Percentiles rank a stretch among this genome's conserved stretches.
phyloP scores from a whole-genome alignment of 2,888 invertebrate genomes.

The Sinotaia quadrata region DNA sequence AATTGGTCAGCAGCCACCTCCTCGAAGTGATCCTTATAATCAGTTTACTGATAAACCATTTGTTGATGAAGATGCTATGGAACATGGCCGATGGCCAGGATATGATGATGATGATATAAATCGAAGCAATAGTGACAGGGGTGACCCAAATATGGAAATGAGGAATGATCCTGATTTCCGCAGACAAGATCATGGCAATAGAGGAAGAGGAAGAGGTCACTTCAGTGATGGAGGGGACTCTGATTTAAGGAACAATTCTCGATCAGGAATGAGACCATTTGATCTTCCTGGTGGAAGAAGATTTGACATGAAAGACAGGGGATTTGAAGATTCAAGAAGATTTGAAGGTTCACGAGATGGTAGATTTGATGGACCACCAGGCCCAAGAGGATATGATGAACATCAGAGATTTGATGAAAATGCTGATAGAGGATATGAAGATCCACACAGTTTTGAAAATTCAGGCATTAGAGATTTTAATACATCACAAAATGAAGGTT shows the following conservation, averaged over 20 bases:
- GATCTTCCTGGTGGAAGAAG: constrained; percentile 21
- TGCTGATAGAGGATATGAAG: too few species aligned
- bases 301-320: constrained; percentile 4
- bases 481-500: too few species aligned
- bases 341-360: constrained; percentile 3
- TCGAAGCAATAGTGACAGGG: background rate
- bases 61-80: constrained; percentile 8
- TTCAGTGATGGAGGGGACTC: constrained; percentile 14
- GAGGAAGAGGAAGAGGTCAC: background rate
- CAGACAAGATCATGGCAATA: background rate
- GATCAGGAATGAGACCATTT: constrained; percentile 16
- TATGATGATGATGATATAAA: constrained; percentile 17
- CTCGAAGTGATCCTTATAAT: background rate
- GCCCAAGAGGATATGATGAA: constrained; percentile 4
- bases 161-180: constrained; percentile 15
- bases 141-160: background rate
- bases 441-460: too few species aligned
- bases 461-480: too few species aligned
- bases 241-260: constrained; percentile 12
- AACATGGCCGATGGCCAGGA: constrained; percentile 23
- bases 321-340: constrained; percentile 4
- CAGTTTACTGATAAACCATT: background rate
- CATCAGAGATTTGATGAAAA: too few species aligned
- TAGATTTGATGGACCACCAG: constrained; percentile 6
- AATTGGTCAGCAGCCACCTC: constrained; percentile 1